Conservation (phyloP, 2,888 invertebrate species). For the Scaptomyza cyrtandrae region DNA sequence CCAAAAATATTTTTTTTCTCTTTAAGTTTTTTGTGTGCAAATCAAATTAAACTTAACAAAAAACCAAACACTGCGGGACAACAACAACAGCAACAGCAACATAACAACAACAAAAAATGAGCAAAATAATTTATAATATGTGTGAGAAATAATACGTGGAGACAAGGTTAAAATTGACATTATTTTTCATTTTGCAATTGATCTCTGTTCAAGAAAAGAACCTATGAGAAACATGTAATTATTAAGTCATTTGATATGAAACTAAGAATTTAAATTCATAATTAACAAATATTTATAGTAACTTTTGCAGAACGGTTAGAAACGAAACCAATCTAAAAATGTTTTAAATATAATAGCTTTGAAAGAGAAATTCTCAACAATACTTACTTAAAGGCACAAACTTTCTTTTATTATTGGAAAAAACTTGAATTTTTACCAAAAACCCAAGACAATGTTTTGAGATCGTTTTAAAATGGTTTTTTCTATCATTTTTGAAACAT, state of each 20-base stretch:
- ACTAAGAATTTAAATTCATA: background rate
- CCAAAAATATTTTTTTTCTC: conserved; percentile 30
- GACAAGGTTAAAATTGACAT: conserved; percentile 32
- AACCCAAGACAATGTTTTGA: too few species aligned
- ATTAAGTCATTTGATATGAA: background rate
- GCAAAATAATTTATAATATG: conserved; percentile 27
- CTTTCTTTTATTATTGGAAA: too few species aligned
- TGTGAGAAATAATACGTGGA: conserved; percentile 25
- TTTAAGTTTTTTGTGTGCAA: conserved; percentile 56
- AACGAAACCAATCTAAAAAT: too few species aligned
- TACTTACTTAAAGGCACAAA: background rate
- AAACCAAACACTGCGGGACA: conserved; percentile 5
- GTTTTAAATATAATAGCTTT: too few species aligned
- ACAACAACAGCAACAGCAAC: too few species aligned
- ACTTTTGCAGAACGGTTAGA: too few species aligned
- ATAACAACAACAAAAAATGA: too few species aligned
- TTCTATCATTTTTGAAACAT: too few species aligned
- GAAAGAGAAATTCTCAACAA: background rate
- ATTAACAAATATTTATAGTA: too few species aligned
- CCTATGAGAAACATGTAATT: too few species aligned
- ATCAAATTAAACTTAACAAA: conserved; percentile 64
- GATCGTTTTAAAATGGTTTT: too few species aligned
- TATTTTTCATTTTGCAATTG: conserved; percentile 9
- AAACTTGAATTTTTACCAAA: too few species aligned
- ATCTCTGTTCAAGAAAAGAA: background rate